Percentiles rank a stretch among this genome's conserved stretches.
These are phyloP conservation scores for Siniperca obscura DNA, from an alignment of 2,797 vertebrate genomes.

Conservation along the genomic window DNA sequence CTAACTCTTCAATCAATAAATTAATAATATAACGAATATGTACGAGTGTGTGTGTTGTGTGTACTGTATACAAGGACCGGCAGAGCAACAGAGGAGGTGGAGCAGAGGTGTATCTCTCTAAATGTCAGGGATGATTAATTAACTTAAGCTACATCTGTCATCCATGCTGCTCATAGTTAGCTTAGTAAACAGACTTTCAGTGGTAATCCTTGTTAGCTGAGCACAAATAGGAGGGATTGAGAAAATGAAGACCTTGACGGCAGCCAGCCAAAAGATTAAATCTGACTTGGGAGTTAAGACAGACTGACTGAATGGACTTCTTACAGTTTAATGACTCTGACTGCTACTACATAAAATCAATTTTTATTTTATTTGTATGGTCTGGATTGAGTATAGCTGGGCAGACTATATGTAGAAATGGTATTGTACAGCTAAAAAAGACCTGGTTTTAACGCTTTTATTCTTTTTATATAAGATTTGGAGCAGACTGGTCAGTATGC, in stretches of 20 bases:
- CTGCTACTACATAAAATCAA: background rate
- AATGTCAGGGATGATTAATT: conserved; percentile 70
- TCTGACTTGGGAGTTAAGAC: conserved; percentile 37
- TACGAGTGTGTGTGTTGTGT: background rate
- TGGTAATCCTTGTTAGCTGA: conserved; percentile 60
- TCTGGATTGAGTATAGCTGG: background rate
- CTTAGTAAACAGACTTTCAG: conserved; percentile 55
- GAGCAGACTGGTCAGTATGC: conserved; percentile 10
- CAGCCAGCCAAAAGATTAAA: conserved; percentile 50
- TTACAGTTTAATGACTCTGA: conserved; percentile 23
- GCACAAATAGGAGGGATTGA: conserved; percentile 52
- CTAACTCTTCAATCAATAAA: conserved; percentile 21
- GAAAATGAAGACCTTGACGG: conserved; percentile 51
- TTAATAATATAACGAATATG: background rate
- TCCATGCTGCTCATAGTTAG: conserved; percentile 64
- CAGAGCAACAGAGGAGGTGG: conserved; percentile 22
- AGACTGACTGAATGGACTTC: conserved; percentile 16
- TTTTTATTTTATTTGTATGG: background rate
- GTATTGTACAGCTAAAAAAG: background rate
- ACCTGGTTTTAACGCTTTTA: background rate
- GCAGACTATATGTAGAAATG: background rate
- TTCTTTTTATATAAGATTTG: conserved; percentile 18
- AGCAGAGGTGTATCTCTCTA: conserved; percentile 54
- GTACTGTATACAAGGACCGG: background rate
- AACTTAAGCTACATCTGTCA: conserved; percentile 70